A percentile compares a stretch with the other conserved stretches of the same genome.
Evolutionary conservation across 2,888 invertebrate genomes (phyloP).

Genomic region (Ormyrus thymus): DNA sequence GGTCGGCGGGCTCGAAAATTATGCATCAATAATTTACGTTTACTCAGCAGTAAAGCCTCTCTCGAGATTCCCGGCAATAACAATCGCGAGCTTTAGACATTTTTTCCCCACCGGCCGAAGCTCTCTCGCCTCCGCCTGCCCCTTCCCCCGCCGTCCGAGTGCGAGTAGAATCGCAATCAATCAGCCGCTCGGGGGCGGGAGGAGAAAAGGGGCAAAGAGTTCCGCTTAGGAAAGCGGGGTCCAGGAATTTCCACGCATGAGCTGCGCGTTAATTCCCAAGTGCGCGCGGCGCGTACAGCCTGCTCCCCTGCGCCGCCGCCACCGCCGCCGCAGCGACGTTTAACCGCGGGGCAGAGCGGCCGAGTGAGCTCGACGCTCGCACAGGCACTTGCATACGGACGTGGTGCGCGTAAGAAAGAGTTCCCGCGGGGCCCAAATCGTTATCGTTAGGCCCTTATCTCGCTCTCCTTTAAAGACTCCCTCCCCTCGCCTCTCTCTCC

Average conservation of each 20-base stretch:
- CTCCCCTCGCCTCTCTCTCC: constrained; percentile 51
- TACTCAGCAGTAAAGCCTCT: background rate
- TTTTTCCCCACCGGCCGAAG: background rate
- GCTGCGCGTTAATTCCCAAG: background rate
- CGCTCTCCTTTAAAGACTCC: constrained; percentile 65
- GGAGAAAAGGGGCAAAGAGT: too few relatives aligned
- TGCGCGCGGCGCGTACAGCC: too few relatives aligned
- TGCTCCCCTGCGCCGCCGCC: too few relatives aligned
- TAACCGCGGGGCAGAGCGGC: too few relatives aligned
- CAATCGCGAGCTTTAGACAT: too few relatives aligned
- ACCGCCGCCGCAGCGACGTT: too few relatives aligned
- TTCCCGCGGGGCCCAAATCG: constrained; percentile 72
- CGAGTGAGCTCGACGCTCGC: constrained; percentile 13
- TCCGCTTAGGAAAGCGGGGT: too few relatives aligned
- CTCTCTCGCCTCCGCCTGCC: too few relatives aligned
- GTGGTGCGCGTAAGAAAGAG: constrained; percentile 66
- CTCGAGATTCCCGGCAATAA: background rate
- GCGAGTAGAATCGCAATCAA: too few relatives aligned
- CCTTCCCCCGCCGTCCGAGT: too few relatives aligned
- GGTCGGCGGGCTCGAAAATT: constrained; percentile 9
- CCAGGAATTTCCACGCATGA: constrained; percentile 45
- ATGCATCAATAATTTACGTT: constrained; percentile 25
- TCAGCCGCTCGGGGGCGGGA: too few relatives aligned
- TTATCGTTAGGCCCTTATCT: constrained; percentile 73
- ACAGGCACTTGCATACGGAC: constrained; percentile 28